These are phyloP conservation scores for Gasteruption jaculator DNA, from an alignment of 2,888 invertebrate genomes.

Conservation along the genomic window DNA sequence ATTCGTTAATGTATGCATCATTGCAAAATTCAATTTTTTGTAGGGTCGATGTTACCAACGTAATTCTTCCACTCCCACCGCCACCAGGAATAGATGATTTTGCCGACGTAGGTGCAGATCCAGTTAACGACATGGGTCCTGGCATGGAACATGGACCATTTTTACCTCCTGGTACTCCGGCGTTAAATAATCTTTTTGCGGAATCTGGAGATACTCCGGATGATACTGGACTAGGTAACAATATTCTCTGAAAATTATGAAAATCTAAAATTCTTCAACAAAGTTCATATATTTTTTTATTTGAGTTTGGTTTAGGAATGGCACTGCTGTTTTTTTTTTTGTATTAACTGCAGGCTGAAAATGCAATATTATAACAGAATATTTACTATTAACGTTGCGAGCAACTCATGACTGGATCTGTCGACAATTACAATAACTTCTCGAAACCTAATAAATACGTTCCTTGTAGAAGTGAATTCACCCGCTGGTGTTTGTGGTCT, in stretches of 20 bases:
- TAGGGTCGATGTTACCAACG: conserved; percentile 1
- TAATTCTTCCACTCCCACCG: conserved; percentile 39
- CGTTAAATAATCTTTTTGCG: conserved; percentile 45
- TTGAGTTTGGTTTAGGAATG: too few species aligned
- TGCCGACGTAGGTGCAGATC: conserved; percentile 37
- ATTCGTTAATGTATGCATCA: too few species aligned
- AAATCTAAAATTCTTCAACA: too few species aligned
- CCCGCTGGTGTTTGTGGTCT: conserved; percentile 57
- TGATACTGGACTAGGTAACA: conserved; percentile 43
- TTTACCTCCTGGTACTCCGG: conserved; percentile 38
- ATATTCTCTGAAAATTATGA: too few species aligned
- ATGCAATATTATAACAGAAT: neutral
- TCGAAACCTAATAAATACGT: too few species aligned
- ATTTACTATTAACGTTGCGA: too few species aligned
- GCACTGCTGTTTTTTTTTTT: conserved; percentile 1
- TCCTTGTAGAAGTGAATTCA: conserved; percentile 31
- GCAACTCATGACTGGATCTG: too few species aligned
- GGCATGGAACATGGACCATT: conserved; percentile 45
- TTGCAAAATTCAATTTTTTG: neutral
- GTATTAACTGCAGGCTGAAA: neutral
- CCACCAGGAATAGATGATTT: conserved; percentile 43
- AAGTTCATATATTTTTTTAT: too few species aligned
- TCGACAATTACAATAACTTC: too few species aligned
- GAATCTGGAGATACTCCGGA: conserved; percentile 45
- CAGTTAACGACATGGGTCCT: conserved; percentile 33